Evolutionary conservation across 2,888 invertebrate genomes (phyloP).

Genomic region (Labia minor): DNA sequence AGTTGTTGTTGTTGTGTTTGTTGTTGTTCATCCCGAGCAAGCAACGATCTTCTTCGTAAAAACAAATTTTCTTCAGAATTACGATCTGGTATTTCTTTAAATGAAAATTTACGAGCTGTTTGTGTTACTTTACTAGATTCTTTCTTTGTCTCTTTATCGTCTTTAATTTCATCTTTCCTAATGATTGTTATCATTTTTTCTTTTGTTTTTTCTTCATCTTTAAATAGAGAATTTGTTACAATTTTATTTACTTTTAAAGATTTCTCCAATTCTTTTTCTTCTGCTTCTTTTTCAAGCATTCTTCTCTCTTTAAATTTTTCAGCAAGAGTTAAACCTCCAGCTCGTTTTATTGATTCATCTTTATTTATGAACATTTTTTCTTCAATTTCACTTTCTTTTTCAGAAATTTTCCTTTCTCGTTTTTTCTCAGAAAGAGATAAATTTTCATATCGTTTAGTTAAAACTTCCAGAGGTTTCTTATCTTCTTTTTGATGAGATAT

Average conservation of each 20-base stretch:
- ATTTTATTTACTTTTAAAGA: too few relatives aligned
- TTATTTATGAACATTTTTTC: neutral
- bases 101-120: neutral
- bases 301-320: neutral
- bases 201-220: neutral
- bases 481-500: neutral
- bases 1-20: conserved; percentile 15
- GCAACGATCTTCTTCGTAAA: neutral
- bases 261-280: neutral
- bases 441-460: neutral
- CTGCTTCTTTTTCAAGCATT: neutral
- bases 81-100: neutral
- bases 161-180: neutral
- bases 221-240: too few relatives aligned
- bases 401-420: neutral
- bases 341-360: neutral
- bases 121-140: neutral
- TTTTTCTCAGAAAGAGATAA: neutral
- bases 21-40: conserved; percentile 17
- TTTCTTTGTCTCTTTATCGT: neutral
- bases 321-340: neutral
- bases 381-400: neutral
- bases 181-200: neutral
- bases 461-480: neutral
- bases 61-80: neutral